phyloP scores from a whole-genome alignment of 2,113 vertebrate species.

The Manacus vitellinus region DNA sequence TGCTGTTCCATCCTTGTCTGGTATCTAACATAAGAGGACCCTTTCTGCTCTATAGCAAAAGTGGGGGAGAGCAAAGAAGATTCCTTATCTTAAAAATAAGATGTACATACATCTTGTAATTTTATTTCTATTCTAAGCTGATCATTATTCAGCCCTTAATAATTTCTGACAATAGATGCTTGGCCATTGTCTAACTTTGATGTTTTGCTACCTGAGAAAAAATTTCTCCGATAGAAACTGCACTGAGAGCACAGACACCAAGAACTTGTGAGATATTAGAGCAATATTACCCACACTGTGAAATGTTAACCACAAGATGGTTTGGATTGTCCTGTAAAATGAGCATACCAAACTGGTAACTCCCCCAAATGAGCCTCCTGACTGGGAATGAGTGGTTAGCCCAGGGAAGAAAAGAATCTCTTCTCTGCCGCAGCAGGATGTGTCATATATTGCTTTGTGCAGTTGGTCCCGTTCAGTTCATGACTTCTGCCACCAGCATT shows the following conservation, averaged over 20 bases:
- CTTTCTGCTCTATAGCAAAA: background rate
- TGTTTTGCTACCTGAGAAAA: background rate
- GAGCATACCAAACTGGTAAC: background rate
- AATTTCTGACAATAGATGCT: background rate
- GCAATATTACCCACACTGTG: background rate
- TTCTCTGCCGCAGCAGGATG: background rate
- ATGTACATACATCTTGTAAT: background rate
- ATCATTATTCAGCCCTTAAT: background rate
- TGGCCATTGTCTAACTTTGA: background rate
- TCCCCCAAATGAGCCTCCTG: background rate
- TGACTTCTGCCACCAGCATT: conserved; percentile 37
- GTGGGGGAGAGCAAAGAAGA: background rate
- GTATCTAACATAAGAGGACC: background rate
- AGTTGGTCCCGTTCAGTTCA: background rate
- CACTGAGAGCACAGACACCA: background rate
- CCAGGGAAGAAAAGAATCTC: background rate
- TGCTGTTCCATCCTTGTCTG: background rate
- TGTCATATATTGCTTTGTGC: background rate
- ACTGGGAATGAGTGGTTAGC: background rate
- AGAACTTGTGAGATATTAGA: background rate
- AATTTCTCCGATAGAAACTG: background rate
- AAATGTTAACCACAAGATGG: background rate
- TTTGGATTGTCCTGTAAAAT: background rate
- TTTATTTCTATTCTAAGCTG: background rate
- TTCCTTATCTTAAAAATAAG: background rate